Conservation (phyloP, 2,797 vertebrate genomes). For the Chloroceryle amazona region DNA sequence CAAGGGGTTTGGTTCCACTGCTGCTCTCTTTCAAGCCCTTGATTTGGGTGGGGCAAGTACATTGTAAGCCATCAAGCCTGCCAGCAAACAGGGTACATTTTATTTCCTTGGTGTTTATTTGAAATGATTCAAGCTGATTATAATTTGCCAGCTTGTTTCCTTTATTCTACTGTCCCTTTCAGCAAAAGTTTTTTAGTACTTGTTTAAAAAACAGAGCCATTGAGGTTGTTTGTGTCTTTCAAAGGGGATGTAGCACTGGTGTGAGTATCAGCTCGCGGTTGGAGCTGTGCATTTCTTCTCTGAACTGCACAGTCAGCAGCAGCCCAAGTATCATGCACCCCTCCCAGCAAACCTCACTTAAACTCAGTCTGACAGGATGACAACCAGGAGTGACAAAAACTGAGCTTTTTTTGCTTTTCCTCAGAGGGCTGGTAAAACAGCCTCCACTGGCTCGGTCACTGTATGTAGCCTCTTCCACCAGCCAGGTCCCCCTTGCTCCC, state of each 20-base stretch:
- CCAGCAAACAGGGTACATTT: slow-evolving; percentile 39
- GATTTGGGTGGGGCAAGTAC: background rate
- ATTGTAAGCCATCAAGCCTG: slow-evolving; percentile 34
- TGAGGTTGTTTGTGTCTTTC: background rate
- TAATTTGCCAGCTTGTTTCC: slow-evolving; percentile 44
- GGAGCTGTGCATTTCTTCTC: background rate
- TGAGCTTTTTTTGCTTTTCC: background rate
- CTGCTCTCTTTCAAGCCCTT: slow-evolving; percentile 32
- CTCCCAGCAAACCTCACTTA: background rate
- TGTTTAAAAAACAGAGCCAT: background rate
- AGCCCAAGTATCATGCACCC: rapidly evolving
- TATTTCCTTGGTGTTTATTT: slow-evolving; percentile 14
- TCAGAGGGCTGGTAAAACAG: background rate
- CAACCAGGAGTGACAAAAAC: background rate
- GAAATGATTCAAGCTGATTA: slow-evolving; percentile 48
- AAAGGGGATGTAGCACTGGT: background rate
- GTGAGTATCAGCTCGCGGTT: background rate
- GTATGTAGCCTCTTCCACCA: rapidly evolving
- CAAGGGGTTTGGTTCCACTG: slow-evolving; percentile 7
- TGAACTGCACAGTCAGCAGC: background rate
- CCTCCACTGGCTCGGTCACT: rapidly evolving
- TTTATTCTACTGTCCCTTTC: slow-evolving; percentile 41
- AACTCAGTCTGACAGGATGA: background rate
- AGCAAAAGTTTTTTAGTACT: slow-evolving; percentile 16
- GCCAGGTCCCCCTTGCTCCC: background rate